These are phyloP conservation scores for Lathamus discolor DNA, from an alignment of 2,113 vertebrate genomes.

Conservation along the genomic window DNA sequence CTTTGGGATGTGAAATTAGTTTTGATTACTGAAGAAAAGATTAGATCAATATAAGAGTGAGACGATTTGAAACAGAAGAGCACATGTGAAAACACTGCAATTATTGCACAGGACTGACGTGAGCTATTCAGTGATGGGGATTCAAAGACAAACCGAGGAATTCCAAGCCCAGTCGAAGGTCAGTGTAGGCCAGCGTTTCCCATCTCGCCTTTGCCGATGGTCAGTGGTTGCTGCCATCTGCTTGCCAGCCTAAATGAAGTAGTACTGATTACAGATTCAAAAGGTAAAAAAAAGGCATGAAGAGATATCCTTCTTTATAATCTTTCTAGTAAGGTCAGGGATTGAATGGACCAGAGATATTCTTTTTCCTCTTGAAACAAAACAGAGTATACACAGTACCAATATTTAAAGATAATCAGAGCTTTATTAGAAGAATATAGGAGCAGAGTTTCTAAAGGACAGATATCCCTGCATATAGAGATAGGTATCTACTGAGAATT, in stretches of 20 bases:
- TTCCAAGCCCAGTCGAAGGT: neutral
- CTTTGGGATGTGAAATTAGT: neutral
- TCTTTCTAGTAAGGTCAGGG: neutral
- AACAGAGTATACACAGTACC: neutral
- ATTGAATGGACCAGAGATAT: neutral
- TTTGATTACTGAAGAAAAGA: conserved; percentile 5
- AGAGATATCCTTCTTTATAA: neutral
- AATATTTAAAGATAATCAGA: neutral
- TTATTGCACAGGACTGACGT: neutral
- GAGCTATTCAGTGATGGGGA: neutral
- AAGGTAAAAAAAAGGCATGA: neutral
- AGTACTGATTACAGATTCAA: neutral
- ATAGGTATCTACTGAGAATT: neutral
- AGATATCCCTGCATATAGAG: neutral
- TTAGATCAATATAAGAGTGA: neutral
- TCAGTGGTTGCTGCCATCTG: neutral
- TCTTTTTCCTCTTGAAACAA: neutral
- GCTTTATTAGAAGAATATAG: neutral
- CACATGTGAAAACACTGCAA: neutral
- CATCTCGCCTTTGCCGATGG: neutral
- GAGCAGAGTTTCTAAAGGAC: neutral
- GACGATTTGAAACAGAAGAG: neutral
- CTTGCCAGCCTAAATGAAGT: neutral
- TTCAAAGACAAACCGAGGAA: neutral
- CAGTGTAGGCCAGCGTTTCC: neutral